Conservation (phyloP, 2,888 invertebrate genomes). For the Ochropleura plecta region DNA sequence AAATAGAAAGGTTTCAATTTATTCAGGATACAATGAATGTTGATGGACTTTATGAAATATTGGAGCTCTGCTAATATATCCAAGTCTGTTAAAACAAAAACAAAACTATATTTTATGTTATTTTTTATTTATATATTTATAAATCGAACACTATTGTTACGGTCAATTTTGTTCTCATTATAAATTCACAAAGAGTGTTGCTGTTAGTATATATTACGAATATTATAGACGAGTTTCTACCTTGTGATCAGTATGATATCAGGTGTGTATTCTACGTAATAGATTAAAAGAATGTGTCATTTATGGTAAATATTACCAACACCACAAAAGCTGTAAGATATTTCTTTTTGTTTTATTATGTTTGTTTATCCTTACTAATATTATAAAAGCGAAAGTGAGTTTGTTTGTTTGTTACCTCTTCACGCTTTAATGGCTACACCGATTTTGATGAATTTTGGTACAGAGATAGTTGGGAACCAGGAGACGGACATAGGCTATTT, state of each 20-base stretch:
- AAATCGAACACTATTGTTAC: background rate
- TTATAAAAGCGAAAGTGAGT: too few relatives aligned
- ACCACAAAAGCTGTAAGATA: background rate
- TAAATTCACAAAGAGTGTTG: slow-evolving; percentile 56
- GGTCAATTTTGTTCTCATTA: slow-evolving; percentile 30
- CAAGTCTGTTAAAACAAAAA: slow-evolving; percentile 19
- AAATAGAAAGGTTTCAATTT: background rate
- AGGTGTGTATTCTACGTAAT: slow-evolving; percentile 26
- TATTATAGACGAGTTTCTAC: slow-evolving; percentile 29
- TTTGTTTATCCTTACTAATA: too few relatives aligned
- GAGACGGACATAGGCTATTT: too few relatives aligned
- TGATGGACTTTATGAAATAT: slow-evolving; percentile 11
- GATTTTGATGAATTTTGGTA: too few relatives aligned
- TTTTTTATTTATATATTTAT: slow-evolving; percentile 37
- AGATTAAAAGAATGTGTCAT: slow-evolving; percentile 6
- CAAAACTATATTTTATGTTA: slow-evolving; percentile 1
- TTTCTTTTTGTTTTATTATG: background rate
- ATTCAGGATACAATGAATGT: background rate
- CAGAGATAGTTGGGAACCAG: too few relatives aligned
- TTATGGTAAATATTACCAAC: slow-evolving; percentile 20
- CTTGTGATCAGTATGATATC: slow-evolving; percentile 34
- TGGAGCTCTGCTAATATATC: background rate
- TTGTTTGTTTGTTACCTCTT: too few relatives aligned
- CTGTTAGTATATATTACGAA: slow-evolving; percentile 26
- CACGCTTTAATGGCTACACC: too few relatives aligned